These are phyloP conservation scores for Phalacrocorax pelagicus DNA, from an alignment of 2,113 vertebrate genomes.

Conservation along the genomic window DNA sequence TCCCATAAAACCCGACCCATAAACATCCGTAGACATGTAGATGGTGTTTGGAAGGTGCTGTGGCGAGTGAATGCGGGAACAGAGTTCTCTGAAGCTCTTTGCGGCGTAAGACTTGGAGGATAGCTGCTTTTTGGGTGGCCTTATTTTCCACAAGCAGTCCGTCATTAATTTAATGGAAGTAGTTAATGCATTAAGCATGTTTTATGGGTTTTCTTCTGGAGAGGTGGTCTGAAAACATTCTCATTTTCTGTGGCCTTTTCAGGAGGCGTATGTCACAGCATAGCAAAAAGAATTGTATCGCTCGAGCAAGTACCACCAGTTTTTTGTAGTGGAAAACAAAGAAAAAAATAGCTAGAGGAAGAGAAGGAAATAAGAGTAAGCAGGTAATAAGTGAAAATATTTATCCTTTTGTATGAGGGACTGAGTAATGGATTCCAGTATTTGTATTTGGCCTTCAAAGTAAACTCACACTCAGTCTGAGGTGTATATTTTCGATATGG, in stretches of 20 bases:
- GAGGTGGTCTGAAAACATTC: neutral
- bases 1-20: rapidly evolving
- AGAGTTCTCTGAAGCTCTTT: rapidly evolving
- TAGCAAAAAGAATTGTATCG: rapidly evolving
- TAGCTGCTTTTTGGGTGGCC: rapidly evolving
- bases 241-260: neutral
- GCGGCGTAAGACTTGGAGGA: rapidly evolving
- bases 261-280: rapidly evolving
- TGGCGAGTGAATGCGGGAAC: rapidly evolving
- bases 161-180: rapidly evolving
- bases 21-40: rapidly evolving
- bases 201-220: neutral
- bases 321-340: neutral
- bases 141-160: rapidly evolving
- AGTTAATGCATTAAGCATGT: rapidly evolving
- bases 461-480: neutral
- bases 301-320: neutral
- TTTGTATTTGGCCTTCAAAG: neutral
- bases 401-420: neutral
- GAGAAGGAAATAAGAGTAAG: neutral
- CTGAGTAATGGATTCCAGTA: neutral
- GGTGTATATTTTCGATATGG: neutral
- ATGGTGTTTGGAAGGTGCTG: rapidly evolving
- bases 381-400: neutral
- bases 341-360: neutral